These are phyloP conservation scores for Tipula vernalis DNA, from an alignment of 2,888 invertebrate genomes.

Conservation along the genomic window DNA sequence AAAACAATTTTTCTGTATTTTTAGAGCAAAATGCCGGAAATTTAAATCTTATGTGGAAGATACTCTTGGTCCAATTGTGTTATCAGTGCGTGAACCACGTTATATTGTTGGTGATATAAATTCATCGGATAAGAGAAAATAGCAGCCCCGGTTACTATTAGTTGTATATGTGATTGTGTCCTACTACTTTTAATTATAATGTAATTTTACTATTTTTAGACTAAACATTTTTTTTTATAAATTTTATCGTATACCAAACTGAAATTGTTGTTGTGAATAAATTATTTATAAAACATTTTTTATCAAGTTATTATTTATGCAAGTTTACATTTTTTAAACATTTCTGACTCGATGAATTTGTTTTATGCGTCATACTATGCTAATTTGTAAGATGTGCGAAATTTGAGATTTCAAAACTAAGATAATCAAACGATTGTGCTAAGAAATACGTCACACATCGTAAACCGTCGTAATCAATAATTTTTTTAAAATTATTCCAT, in stretches of 20 bases:
- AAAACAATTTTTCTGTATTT: not conserved
- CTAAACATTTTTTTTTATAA: not conserved
- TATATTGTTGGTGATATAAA: not conserved
- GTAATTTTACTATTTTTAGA: not conserved
- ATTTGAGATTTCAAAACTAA: too few relatives aligned
- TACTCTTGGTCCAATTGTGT: constrained; percentile 44
- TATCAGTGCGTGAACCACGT: not conserved
- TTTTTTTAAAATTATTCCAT: too few relatives aligned
- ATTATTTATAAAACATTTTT: not conserved
- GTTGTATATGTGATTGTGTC: not conserved
- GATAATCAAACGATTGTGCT: too few relatives aligned
- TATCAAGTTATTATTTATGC: not conserved
- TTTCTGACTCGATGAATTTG: too few relatives aligned
- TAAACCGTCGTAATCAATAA: too few relatives aligned
- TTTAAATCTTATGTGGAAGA: constrained; percentile 48
- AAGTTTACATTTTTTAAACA: not conserved
- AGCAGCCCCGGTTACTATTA: not conserved
- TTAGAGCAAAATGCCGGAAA: constrained; percentile 42
- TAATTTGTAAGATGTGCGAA: too few relatives aligned
- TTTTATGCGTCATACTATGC: not conserved
- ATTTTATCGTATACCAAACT: not conserved
- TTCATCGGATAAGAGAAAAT: not conserved
- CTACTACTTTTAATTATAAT: not conserved
- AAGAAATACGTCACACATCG: not conserved
- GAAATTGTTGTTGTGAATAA: not conserved